Base-by-base conservation (phyloP, 23 tunicate genomes). In the Trididemnum clinides region DNA sequence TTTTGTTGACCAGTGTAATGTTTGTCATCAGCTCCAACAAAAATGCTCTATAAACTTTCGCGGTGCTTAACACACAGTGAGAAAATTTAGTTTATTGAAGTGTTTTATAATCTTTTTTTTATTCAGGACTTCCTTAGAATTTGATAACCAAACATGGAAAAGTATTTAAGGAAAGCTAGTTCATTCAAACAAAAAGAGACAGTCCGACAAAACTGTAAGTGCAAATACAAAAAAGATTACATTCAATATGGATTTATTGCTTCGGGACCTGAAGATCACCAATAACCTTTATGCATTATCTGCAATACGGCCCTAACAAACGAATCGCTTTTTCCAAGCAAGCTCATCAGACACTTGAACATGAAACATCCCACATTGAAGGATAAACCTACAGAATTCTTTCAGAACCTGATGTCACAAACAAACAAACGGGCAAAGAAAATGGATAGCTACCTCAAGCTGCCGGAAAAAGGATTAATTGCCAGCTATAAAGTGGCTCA, bases 291-390 rank as follows among this genome's bases (percentile, higher is more conserved):
- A n/a, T 72, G 87, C 88, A 84, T 73, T 84, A 84, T 84, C 88
- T 84, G 88, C 88, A 51, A 84, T 72, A 86, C 64, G 82, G 84
- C 84, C 83, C 59, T 86, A 86, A 81, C 90, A 25, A 86, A 77
- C 59, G 84, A 86, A 63, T 86, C 90, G 78, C 90, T 77, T 86
- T 84, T 86, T 78, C 84, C 90, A 44, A 86, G 84, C 65, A 78
- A 86, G 84, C 90, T 86, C 31, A 77, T 70, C 84, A 86, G 90
- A 77, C 84, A 86, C 82, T 44, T 86, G 64, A 78, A 84, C 59
- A 84, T 27, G n/a, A 84, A 84, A 2, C 90, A 78, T 86, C 90
- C 85, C 33, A 86, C 78, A 86, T 62, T 86, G 78, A 78, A 77
- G 77, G 84, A 77, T 77, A 62, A 63, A 50, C 90, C 90, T 28